A percentile compares a stretch with the other conserved stretches of the same genome.
Evolutionary conservation across 2,113 vertebrate genomes (phyloP).

Genomic region (Haemorhous mexicanus): DNA sequence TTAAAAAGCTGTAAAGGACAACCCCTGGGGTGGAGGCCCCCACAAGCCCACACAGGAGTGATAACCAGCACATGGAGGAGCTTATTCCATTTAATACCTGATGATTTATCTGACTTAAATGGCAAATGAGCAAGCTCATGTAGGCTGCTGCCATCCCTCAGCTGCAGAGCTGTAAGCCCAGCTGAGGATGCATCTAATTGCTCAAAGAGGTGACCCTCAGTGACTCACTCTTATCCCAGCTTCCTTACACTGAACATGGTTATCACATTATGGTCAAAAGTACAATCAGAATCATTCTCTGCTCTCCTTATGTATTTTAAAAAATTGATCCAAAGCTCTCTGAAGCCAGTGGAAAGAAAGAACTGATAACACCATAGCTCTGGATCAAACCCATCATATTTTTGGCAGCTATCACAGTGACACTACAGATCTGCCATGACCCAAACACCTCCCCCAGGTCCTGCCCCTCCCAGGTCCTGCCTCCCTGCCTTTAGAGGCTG

Average conservation of each 20-base stretch:
- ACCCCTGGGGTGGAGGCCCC: neutral
- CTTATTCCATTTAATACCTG: neutral
- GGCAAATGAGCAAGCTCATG: neutral
- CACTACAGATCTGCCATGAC: accelerated
- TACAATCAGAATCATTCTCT: neutral
- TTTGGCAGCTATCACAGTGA: neutral
- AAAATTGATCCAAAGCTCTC: neutral
- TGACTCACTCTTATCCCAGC: neutral
- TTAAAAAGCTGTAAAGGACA: neutral
- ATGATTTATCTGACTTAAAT: neutral
- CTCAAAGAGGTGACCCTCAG: neutral
- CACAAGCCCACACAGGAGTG: neutral
- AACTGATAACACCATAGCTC: neutral
- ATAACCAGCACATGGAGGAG: neutral
- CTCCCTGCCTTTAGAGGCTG: neutral
- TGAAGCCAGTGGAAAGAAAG: neutral
- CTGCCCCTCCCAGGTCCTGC: neutral
- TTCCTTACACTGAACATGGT: neutral
- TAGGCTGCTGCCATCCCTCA: neutral
- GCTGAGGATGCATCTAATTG: neutral
- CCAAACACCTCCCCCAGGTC: neutral
- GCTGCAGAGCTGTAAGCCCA: neutral
- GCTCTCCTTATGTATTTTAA: neutral
- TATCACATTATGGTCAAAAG: neutral
- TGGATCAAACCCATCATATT: neutral